A percentile compares a stretch with the other conserved stretches of the same genome.
Evolutionary conservation across 2,797 vertebrate species (phyloP).

Genomic region (Selene dorsalis): DNA sequence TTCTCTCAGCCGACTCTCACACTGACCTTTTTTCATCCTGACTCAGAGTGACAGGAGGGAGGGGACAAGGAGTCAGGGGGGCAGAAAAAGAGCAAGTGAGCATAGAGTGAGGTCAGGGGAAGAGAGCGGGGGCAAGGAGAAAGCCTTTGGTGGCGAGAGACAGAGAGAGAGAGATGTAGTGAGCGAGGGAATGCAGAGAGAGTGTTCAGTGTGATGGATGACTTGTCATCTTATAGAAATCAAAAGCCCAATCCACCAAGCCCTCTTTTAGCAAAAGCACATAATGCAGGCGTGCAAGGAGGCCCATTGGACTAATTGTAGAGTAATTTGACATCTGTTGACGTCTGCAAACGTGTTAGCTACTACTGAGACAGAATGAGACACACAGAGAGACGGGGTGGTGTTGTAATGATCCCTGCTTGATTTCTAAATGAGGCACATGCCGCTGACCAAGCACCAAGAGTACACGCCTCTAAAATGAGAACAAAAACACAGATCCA

Average conservation of each 20-base stretch:
- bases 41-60: conserved; percentile 79
- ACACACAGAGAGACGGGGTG: conserved; percentile 33
- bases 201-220: conserved; percentile 75
- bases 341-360: conserved; percentile 78
- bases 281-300: conserved; percentile 69
- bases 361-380: conserved; percentile 64
- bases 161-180: conserved; percentile 28
- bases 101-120: conserved; percentile 63
- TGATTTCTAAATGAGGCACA: conserved; percentile 82
- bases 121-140: conserved; percentile 46
- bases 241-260: conserved; percentile 73
- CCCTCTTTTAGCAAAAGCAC: conserved; percentile 67
- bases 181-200: conserved; percentile 24
- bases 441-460: conserved; percentile 61
- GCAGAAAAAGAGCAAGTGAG: conserved; percentile 67
- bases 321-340: conserved; percentile 84
- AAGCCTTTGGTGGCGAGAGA: conserved; percentile 43
- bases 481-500: conserved; percentile 79
- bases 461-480: conserved; percentile 72
- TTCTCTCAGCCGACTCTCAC: conserved; percentile 77
- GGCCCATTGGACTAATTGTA: conserved; percentile 79
- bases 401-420: conserved; percentile 75
- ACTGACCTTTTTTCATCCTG: conserved; percentile 82
- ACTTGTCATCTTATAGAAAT: conserved; percentile 80
- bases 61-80: conserved; percentile 58